phyloP scores from a whole-genome alignment of 2,797 vertebrate species.

The Pagetopsis macropterus region DNA sequence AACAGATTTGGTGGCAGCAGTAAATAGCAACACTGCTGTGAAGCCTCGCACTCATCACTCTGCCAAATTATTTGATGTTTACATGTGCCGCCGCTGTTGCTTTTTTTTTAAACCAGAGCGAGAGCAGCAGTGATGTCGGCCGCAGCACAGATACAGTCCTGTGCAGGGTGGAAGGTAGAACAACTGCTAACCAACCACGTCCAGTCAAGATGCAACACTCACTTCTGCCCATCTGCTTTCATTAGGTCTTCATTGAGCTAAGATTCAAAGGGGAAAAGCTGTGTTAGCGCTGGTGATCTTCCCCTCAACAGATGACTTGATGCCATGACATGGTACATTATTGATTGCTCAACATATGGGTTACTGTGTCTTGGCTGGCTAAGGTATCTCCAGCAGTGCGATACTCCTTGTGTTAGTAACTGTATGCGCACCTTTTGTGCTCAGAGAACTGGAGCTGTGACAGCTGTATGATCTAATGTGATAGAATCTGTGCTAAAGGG shows the following conservation, averaged over 20 bases:
- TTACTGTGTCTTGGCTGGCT: constrained; percentile 48
- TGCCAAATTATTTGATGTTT: constrained; percentile 50
- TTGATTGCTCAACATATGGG: constrained; percentile 54
- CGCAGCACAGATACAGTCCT: not conserved
- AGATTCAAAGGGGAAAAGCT: not conserved
- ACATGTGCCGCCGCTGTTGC: constrained; percentile 36
- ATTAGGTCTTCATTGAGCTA: not conserved
- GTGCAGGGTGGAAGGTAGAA: not conserved
- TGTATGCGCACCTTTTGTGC: constrained; percentile 50
- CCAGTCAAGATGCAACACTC: constrained; percentile 8
- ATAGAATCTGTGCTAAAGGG: constrained; percentile 50
- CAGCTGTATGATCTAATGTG: constrained; percentile 37
- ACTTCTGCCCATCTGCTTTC: not conserved
- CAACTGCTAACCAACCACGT: constrained; percentile 11
- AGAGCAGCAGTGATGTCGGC: not conserved
- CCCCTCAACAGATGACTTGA: constrained; percentile 29
- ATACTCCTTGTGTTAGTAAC: constrained; percentile 45
- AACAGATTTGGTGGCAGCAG: constrained; percentile 44
- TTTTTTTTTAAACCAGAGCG: constrained; percentile 28
- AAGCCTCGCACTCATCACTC: not conserved
- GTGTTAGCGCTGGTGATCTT: not conserved
- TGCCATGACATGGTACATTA: constrained; percentile 45
- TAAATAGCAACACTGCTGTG: constrained; percentile 49
- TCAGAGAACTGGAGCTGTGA: constrained; percentile 45
- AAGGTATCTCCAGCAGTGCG: constrained; percentile 38